These are phyloP conservation scores for Galeruca laticollis DNA, from an alignment of 2,888 invertebrate genomes.

Conservation along the genomic window DNA sequence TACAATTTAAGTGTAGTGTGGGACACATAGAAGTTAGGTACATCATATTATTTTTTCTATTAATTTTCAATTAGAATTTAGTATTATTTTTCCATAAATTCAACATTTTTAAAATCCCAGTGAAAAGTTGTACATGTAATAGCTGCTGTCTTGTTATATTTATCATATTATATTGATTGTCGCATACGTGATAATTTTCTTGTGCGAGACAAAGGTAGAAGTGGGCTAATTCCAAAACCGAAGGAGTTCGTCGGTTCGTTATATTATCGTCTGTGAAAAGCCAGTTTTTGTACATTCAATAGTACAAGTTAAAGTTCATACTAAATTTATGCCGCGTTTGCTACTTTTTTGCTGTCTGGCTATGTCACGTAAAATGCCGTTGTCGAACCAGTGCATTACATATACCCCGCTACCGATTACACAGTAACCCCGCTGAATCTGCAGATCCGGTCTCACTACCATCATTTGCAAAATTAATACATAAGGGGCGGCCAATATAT, in stretches of 20 bases:
- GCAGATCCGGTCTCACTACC: slow-evolving; percentile 19
- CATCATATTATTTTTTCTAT: no score
- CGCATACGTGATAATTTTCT: slow-evolving; percentile 5
- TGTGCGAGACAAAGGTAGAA: slow-evolving; percentile 11
- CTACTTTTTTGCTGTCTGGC: slow-evolving; percentile 63
- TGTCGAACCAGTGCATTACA: slow-evolving; percentile 42
- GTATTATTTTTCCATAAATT: no score
- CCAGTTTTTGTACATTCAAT: slow-evolving; percentile 66
- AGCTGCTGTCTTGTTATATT: background rate
- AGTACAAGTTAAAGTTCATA: slow-evolving; percentile 58
- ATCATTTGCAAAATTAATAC: background rate
- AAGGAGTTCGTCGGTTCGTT: slow-evolving; percentile 45
- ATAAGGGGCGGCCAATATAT: background rate
- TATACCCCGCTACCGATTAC: slow-evolving; percentile 27
- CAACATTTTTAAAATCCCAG: background rate
- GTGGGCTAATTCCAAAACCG: slow-evolving; percentile 27
- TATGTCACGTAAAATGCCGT: slow-evolving; percentile 59
- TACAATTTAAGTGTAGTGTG: no score
- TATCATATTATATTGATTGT: background rate
- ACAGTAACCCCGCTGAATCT: slow-evolving; percentile 29
- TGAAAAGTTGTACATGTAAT: background rate
- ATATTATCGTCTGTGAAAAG: slow-evolving; percentile 58
- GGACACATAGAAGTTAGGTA: no score
- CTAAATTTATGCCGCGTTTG: slow-evolving; percentile 57
- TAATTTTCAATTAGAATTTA: no score